These are phyloP conservation scores for Phalacrocorax brasilianus DNA, from an alignment of 2,113 vertebrate species.

Conservation along the genomic window DNA sequence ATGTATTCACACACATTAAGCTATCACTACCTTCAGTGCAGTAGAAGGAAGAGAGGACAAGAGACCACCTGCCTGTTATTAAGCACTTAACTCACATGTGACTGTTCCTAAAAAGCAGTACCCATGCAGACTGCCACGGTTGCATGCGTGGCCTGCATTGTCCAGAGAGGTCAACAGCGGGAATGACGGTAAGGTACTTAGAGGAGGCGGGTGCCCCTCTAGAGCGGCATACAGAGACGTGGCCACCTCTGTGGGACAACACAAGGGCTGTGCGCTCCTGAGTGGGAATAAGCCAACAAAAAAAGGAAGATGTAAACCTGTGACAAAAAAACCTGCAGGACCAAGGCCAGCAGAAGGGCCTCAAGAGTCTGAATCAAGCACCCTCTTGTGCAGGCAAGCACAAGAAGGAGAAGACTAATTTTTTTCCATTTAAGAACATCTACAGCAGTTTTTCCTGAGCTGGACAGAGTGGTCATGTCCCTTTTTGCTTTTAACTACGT, in stretches of 20 bases:
- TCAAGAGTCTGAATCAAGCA: neutral
- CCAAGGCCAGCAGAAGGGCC: neutral
- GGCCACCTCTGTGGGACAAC: neutral
- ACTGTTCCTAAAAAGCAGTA: neutral
- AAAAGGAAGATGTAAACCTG: neutral
- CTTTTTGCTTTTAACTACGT: neutral
- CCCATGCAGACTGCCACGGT: neutral
- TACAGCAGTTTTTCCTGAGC: neutral
- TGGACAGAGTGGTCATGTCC: neutral
- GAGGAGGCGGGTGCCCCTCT: neutral
- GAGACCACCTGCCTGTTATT: neutral
- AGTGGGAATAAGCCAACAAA: neutral
- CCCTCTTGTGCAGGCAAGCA: neutral
- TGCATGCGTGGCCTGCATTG: neutral
- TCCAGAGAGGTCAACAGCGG: neutral
- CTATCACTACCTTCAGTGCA: neutral
- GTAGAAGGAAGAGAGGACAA: neutral
- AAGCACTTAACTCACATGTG: neutral
- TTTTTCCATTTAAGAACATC: neutral
- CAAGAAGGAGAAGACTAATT: neutral
- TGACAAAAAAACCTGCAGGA: rapidly evolving
- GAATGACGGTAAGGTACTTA: rapidly evolving
- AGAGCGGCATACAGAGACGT: rapidly evolving
- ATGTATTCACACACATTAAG: neutral
- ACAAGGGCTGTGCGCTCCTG: neutral